These are phyloP conservation scores for Festucalex cinctus DNA, from an alignment of 2,113 vertebrate species.

Conservation along the genomic window DNA sequence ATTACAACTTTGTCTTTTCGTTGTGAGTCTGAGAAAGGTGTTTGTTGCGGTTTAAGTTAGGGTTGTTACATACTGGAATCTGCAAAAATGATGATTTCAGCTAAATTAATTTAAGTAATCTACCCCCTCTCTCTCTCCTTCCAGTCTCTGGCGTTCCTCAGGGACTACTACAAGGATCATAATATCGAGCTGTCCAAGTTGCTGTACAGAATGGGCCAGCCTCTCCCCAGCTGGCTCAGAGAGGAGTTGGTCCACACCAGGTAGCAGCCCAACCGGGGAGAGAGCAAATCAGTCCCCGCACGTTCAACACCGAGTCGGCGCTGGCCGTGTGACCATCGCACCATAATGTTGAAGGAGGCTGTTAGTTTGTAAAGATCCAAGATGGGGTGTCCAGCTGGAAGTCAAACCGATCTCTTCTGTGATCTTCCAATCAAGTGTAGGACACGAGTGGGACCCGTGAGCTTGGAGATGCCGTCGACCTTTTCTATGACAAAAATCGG, in stretches of 20 bases:
- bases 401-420: slow-evolving; percentile 17
- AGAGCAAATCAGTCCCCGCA: not conserved
- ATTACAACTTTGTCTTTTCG: too few species aligned
- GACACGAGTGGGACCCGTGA: slow-evolving; percentile 13
- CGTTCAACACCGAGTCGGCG: not conserved
- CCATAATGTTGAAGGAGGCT: slow-evolving; percentile 1
- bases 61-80: too few species aligned
- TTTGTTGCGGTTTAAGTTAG: too few species aligned
- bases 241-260: slow-evolving; percentile 95
- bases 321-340: not conserved
- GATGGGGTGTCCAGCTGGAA: slow-evolving; percentile 12
- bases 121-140: slow-evolving; percentile 5
- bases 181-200: slow-evolving; percentile 96
- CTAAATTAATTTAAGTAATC: not conserved
- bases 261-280: slow-evolving; percentile 73
- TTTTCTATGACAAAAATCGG: not conserved
- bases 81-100: too few species aligned
- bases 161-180: slow-evolving; percentile 92
- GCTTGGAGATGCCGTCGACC: not conserved
- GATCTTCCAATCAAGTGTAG: slow-evolving; percentile 26
- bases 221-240: slow-evolving; percentile 89
- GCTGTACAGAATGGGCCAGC: slow-evolving; percentile 94
- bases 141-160: slow-evolving; percentile 88
- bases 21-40: too few species aligned
- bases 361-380: slow-evolving; percentile 13